Evolutionary conservation across 2,888 invertebrate species (phyloP).

Genomic region (Mimachlamys varia): DNA sequence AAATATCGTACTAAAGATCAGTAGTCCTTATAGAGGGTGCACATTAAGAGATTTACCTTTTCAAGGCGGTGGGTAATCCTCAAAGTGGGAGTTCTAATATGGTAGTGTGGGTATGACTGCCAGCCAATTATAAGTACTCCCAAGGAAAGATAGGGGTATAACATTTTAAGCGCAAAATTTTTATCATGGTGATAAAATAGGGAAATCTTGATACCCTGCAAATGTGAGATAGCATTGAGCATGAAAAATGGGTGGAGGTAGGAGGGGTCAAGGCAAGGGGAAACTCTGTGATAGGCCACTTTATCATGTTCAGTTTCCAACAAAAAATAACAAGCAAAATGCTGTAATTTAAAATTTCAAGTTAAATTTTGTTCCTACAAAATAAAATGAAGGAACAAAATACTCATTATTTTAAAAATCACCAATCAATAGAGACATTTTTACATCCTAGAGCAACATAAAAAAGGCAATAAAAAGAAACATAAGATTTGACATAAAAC

Average conservation of each 20-base stretch:
- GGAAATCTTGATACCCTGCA: too few relatives aligned
- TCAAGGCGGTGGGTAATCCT: too few relatives aligned
- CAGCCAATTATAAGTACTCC: background rate
- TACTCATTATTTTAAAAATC: background rate
- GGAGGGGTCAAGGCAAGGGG: background rate
- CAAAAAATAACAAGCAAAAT: background rate
- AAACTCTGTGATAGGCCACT: background rate
- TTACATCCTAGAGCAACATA: background rate
- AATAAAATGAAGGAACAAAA: background rate
- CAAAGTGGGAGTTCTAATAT: too few relatives aligned
- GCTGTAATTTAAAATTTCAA: background rate
- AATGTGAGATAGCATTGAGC: constrained; percentile 5
- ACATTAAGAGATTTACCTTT: too few relatives aligned
- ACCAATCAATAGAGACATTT: background rate
- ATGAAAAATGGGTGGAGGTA: background rate
- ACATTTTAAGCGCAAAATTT: background rate
- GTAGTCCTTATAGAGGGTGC: too few relatives aligned
- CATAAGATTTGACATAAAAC: constrained; percentile 19
- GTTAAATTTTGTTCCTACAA: background rate
- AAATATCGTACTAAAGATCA: too few relatives aligned
- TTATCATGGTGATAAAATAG: too few relatives aligned
- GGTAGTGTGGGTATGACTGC: too few relatives aligned
- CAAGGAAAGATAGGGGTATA: background rate
- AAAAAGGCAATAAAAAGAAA: background rate
- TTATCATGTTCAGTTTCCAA: constrained; percentile 1